phyloP scores from a whole-genome alignment of 2,113 vertebrate species.

The Psittacula cyanocephala region DNA sequence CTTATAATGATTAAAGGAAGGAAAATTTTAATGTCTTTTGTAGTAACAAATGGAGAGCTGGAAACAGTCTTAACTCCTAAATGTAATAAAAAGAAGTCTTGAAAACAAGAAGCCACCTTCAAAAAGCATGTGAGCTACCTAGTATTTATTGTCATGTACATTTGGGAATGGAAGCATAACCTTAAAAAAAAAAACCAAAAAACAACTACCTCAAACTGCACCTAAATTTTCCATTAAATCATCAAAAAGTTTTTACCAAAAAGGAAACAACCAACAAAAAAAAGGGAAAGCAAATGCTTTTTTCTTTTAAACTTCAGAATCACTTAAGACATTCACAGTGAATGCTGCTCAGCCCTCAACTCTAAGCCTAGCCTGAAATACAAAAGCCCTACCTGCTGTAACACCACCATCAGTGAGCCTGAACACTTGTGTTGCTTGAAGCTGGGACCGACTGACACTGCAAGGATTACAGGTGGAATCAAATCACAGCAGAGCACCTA shows the following conservation, averaged over 20 bases:
- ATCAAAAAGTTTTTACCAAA: not conserved
- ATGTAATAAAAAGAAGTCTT: not conserved
- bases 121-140: not conserved
- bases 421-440: not conserved
- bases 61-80: not conserved
- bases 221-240: not conserved
- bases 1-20: not conserved
- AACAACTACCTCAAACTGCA: not conserved
- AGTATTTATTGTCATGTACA: not conserved
- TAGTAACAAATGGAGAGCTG: not conserved
- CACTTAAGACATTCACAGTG: not conserved
- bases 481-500: not conserved
- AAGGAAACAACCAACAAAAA: not conserved
- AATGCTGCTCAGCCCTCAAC: fast-evolving
- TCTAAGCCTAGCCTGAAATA: not conserved
- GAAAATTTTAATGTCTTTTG: not conserved
- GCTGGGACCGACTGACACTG: not conserved
- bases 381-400: not conserved
- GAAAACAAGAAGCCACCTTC: not conserved
- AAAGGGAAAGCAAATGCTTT: not conserved
- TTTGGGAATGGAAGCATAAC: not conserved
- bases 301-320: not conserved
- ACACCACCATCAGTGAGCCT: not conserved
- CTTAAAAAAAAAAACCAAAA: not conserved
- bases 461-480: not conserved